Conservation (phyloP, 2,888 invertebrate genomes). For the Nomada ferruginata region DNA sequence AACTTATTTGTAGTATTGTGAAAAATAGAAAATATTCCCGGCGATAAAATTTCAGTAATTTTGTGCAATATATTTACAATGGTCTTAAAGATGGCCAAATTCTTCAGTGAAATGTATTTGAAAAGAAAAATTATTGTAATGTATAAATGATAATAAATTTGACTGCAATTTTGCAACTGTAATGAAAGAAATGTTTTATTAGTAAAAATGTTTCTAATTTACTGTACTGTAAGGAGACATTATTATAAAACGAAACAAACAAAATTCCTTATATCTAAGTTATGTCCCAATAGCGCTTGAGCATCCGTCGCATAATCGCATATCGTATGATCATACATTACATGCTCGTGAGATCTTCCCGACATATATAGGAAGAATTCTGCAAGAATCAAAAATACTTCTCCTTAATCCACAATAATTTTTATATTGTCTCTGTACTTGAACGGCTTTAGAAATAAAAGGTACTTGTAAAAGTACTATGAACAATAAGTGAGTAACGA, state of each 20-base stretch:
- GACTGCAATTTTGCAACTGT: slow-evolving; percentile 12
- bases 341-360: slow-evolving; percentile 10
- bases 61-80: slow-evolving; percentile 20
- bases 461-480: slow-evolving; percentile 15
- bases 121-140: slow-evolving; percentile 11
- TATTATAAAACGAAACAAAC: slow-evolving; percentile 38
- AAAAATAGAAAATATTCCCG: slow-evolving; percentile 29
- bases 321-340: slow-evolving; percentile 38
- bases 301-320: slow-evolving; percentile 27
- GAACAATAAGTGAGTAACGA: slow-evolving; percentile 3
- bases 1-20: slow-evolving; percentile 36
- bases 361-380: slow-evolving; percentile 6
- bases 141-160: slow-evolving; percentile 27
- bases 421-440: slow-evolving; percentile 23
- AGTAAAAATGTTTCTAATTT: slow-evolving; percentile 23
- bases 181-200: slow-evolving; percentile 16
- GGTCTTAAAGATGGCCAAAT: not conserved
- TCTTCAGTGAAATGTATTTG: slow-evolving; percentile 22
- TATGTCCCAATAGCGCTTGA: slow-evolving; percentile 38
- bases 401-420: slow-evolving; percentile 23
- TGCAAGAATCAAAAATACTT: slow-evolving; percentile 13
- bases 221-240: slow-evolving; percentile 27
- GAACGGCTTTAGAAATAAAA: slow-evolving; percentile 3
- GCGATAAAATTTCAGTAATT: slow-evolving; percentile 36
- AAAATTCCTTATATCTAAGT: slow-evolving; percentile 33